phyloP scores from a whole-genome alignment of 2,797 vertebrate species.

The Denticeps clupeoides region DNA sequence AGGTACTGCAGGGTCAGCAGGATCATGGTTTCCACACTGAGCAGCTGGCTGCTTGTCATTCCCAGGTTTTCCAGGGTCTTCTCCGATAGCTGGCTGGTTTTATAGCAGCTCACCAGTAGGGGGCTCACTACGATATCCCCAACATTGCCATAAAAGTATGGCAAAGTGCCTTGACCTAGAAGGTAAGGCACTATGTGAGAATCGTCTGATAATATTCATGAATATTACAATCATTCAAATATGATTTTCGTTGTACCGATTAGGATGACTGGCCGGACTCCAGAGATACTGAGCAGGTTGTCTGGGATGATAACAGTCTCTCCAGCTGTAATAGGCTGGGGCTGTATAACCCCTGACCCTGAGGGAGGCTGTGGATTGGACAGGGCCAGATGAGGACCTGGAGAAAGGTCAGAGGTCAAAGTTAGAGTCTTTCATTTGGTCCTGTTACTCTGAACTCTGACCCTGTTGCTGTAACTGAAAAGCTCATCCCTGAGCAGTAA shows the following conservation, averaged over 20 bases:
- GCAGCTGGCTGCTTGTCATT: constrained; percentile 70
- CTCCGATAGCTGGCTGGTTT: constrained; percentile 76
- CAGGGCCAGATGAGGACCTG: constrained; percentile 71
- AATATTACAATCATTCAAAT: too few relatives aligned
- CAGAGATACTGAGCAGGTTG: constrained; percentile 85
- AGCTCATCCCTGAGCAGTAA: too few relatives aligned
- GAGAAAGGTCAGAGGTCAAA: constrained; percentile 3
- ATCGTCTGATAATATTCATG: too few relatives aligned
- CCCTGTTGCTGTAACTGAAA: too few relatives aligned
- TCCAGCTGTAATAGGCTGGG: constrained; percentile 83
- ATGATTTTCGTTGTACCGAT: too few relatives aligned
- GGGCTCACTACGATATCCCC: constrained; percentile 95
- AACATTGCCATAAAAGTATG: constrained; percentile 97
- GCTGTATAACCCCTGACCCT: constrained; percentile 78
- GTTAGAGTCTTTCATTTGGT: too few relatives aligned
- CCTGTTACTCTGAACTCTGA: too few relatives aligned
- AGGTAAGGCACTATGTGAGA: not conserved
- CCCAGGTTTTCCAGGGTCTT: constrained; percentile 76
- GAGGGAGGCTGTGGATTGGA: constrained; percentile 65
- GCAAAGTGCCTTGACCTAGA: constrained; percentile 90
- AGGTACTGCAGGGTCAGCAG: constrained; percentile 94
- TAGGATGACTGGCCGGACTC: constrained; percentile 91
- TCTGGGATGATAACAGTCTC: constrained; percentile 94
- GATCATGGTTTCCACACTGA: constrained; percentile 87
- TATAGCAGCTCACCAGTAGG: constrained; percentile 92